These are phyloP conservation scores for Falco peregrinus DNA, from an alignment of 2,797 vertebrate species.

Conservation along the genomic window DNA sequence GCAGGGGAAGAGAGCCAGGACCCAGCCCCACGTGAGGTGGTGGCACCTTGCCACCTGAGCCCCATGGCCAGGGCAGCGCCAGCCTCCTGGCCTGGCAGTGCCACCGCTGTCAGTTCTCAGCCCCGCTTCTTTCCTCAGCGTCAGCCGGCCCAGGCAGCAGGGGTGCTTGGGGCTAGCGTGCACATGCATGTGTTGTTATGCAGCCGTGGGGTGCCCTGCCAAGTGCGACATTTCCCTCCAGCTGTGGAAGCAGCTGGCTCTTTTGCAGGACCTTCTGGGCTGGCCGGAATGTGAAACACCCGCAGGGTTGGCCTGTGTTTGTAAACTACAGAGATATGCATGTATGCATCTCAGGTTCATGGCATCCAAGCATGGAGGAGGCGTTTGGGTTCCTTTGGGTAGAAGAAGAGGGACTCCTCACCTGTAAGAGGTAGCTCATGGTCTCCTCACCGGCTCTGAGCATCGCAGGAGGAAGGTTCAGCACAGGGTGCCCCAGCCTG, in stretches of 20 bases:
- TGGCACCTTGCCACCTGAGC: not conserved
- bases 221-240: not conserved
- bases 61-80: not conserved
- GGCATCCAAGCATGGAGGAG: not conserved
- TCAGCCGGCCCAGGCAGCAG: not conserved
- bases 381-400: not conserved
- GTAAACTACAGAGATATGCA: not conserved
- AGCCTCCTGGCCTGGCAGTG: not conserved
- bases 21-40: accelerated
- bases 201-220: accelerated
- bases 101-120: not conserved
- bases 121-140: not conserved
- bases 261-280: not conserved
- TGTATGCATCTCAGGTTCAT: not conserved
- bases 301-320: not conserved
- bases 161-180: not conserved
- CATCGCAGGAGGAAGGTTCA: not conserved
- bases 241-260: not conserved
- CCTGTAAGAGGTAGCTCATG: not conserved
- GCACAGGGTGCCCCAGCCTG: not conserved
- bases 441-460: not conserved
- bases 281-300: not conserved
- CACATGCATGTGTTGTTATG: not conserved
- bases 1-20: not conserved
- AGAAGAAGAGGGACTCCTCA: not conserved